These are phyloP conservation scores for Thalpophila matura DNA, from an alignment of 2,888 invertebrate species.

Conservation along the genomic window DNA sequence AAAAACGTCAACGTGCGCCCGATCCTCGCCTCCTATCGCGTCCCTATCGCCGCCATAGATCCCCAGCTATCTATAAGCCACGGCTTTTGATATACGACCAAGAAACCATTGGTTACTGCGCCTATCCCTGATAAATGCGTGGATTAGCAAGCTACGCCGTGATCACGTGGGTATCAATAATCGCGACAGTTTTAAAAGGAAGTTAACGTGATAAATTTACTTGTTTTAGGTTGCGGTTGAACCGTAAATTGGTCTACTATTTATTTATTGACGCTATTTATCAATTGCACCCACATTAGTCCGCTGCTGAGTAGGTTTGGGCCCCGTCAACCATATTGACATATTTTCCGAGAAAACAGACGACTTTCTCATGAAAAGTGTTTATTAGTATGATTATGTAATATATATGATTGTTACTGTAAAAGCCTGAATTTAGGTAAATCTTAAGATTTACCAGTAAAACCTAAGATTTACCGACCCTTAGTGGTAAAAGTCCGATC, in stretches of 20 bases:
- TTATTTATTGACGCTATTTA: constrained; percentile 6
- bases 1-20: constrained; percentile 85
- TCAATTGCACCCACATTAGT: constrained; percentile 11
- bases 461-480: no score
- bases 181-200: constrained; percentile 3
- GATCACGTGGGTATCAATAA: constrained; percentile 19
- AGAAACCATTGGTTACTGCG: constrained; percentile 63
- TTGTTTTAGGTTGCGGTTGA: neutral
- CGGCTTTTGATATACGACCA: constrained; percentile 68
- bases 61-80: constrained; percentile 66
- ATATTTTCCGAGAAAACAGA: constrained; percentile 20
- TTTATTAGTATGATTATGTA: constrained; percentile 2
- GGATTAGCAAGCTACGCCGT: constrained; percentile 43
- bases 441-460: no score
- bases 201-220: constrained; percentile 8
- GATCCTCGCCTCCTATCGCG: constrained; percentile 73
- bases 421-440: no score
- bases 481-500: no score
- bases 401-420: no score
- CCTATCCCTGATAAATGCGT: constrained; percentile 56
- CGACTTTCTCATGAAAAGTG: neutral
- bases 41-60: constrained; percentile 68
- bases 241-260: constrained; percentile 8
- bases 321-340: neutral
- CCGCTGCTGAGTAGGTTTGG: neutral